Evolutionary conservation across 2,797 vertebrate species (phyloP).

Genomic region (Myotis daubentonii): DNA sequence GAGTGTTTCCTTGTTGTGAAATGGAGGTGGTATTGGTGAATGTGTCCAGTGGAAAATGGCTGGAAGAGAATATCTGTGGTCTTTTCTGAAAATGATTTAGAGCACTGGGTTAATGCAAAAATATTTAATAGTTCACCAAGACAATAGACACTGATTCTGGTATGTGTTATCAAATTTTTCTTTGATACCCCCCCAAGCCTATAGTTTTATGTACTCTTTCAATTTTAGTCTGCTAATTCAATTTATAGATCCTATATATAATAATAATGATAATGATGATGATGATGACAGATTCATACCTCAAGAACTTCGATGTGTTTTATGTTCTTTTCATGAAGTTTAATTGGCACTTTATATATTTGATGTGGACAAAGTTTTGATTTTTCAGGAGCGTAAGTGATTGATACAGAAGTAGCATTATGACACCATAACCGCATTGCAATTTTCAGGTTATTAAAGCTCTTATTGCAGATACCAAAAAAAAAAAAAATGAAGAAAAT

Average conservation of each 20-base stretch:
- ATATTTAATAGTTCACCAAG: background rate
- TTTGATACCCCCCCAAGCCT: background rate
- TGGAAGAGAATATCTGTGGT: background rate
- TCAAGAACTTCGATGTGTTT: background rate
- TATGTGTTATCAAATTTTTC: background rate
- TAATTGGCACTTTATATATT: slow-evolving; percentile 47
- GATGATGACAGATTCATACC: background rate
- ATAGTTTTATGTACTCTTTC: background rate
- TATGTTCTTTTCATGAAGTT: background rate
- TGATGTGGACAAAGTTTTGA: background rate
- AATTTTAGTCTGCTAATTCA: slow-evolving; percentile 36
- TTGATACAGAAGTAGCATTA: background rate
- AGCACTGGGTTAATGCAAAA: background rate
- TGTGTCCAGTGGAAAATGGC: background rate
- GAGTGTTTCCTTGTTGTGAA: slow-evolving; percentile 4
- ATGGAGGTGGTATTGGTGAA: background rate
- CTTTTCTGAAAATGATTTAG: slow-evolving; percentile 4
- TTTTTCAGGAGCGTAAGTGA: background rate
- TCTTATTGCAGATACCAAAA: background rate
- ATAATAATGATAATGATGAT: background rate
- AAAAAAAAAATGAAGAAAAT: background rate
- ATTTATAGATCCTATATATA: background rate
- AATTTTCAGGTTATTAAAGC: background rate
- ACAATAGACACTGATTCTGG: background rate
- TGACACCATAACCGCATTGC: background rate